Percentiles rank a stretch among this genome's conserved stretches.
phyloP scores from a whole-genome alignment of 2,113 vertebrate species.

The Tyrannus savana region DNA sequence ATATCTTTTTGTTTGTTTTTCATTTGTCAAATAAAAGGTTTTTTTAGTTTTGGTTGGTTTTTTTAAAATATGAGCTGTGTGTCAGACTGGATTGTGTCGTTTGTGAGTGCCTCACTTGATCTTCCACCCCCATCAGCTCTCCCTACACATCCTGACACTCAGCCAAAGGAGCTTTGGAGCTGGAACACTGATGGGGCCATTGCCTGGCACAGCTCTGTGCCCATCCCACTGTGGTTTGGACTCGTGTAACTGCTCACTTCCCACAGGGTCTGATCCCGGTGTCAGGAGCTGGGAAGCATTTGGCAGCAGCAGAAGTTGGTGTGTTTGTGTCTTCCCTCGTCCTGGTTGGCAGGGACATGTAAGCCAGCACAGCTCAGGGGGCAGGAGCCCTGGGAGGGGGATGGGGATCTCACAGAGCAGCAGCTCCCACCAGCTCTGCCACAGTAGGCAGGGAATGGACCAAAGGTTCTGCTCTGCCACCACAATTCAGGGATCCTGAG shows the following conservation, averaged over 20 bases:
- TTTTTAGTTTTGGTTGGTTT: not conserved
- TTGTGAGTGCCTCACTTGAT: not conserved
- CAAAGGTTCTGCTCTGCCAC: not conserved
- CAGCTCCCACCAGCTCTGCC: not conserved
- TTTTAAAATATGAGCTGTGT: not conserved
- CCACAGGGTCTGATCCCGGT: accelerated
- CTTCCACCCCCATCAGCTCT: not conserved
- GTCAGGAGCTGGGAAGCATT: not conserved
- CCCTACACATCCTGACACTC: not conserved
- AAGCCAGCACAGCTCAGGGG: not conserved
- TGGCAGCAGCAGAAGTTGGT: not conserved
- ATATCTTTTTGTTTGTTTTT: constrained; percentile 44
- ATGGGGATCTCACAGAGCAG: not conserved
- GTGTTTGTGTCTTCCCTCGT: not conserved
- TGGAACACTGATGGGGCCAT: not conserved
- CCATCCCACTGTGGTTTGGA: accelerated
- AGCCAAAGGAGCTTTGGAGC: not conserved
- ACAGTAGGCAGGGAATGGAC: not conserved
- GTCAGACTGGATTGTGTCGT: not conserved
- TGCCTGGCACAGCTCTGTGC: not conserved
- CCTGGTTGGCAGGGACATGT: not conserved
- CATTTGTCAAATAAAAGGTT: constrained; percentile 57
- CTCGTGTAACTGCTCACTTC: accelerated
- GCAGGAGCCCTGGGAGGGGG: not conserved
- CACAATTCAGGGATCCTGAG: not conserved